Evolutionary conservation across 2,797 vertebrate genomes (phyloP).

Genomic region (Ateles fusciceps): DNA sequence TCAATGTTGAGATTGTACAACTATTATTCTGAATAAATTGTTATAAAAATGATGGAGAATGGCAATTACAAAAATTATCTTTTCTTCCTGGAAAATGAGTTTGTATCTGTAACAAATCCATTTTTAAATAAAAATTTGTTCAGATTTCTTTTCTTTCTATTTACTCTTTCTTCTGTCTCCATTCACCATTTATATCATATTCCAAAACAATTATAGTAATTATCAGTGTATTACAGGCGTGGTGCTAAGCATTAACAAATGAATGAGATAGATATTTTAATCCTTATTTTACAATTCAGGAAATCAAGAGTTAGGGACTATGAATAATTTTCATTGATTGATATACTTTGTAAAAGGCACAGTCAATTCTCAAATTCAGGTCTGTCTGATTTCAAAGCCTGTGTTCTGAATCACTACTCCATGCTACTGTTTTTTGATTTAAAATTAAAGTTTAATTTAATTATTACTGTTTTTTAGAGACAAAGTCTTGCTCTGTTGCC

Average conservation of each 20-base stretch:
- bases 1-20: background rate
- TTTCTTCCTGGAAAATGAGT: background rate
- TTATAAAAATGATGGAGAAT: background rate
- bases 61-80: background rate
- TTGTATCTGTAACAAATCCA: background rate
- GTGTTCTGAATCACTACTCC: background rate
- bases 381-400: background rate
- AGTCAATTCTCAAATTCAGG: background rate
- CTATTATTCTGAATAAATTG: background rate
- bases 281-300: background rate
- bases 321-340: background rate
- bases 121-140: background rate
- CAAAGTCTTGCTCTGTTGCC: background rate
- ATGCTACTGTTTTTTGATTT: background rate
- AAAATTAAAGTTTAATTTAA: background rate
- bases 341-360: background rate
- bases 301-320: background rate
- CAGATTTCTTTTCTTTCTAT: background rate
- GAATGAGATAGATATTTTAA: background rate
- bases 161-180: background rate
- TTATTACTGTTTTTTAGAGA: background rate
- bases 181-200: background rate
- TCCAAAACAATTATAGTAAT: background rate
- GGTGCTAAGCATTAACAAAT: background rate
- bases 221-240: background rate